Percentiles rank a stretch among this genome's conserved stretches.
Evolutionary conservation across 2,113 vertebrate genomes (phyloP).

Genomic region (Ploceus nigricollis): DNA sequence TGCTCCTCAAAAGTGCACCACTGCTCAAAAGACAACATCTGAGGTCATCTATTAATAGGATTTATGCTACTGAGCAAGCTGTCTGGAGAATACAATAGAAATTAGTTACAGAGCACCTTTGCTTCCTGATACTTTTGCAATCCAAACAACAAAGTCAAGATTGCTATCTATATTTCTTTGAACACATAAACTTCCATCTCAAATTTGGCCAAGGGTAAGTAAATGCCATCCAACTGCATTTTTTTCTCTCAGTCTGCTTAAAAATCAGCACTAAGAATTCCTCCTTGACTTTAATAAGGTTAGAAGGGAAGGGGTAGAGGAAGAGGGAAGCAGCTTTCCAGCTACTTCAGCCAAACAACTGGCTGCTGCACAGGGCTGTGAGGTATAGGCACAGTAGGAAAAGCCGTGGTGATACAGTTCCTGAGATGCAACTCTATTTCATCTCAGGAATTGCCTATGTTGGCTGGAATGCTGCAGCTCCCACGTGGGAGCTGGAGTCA

Average conservation of each 20-base stretch:
- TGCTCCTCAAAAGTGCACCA: background rate
- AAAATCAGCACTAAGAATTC: background rate
- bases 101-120: constrained; percentile 45
- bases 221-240: background rate
- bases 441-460: background rate
- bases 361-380: background rate
- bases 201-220: background rate
- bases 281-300: background rate
- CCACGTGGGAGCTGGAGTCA: background rate
- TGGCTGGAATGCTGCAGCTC: background rate
- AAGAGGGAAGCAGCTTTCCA: background rate
- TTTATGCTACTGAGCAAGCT: background rate
- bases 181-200: background rate
- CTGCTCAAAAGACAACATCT: background rate
- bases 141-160: constrained; percentile 23
- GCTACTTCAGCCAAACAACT: background rate
- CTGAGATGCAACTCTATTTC: background rate
- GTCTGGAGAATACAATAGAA: constrained; percentile 36
- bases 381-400: background rate
- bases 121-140: constrained; percentile 13
- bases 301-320: background rate
- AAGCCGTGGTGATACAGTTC: background rate
- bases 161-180: constrained; percentile 25
- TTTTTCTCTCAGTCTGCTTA: background rate
- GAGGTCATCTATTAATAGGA: constrained; percentile 8